A percentile compares a stretch with the other conserved stretches of the same genome.
These are phyloP conservation scores for Polia nebulosa DNA, from an alignment of 2,888 invertebrate species.

Conservation along the genomic window DNA sequence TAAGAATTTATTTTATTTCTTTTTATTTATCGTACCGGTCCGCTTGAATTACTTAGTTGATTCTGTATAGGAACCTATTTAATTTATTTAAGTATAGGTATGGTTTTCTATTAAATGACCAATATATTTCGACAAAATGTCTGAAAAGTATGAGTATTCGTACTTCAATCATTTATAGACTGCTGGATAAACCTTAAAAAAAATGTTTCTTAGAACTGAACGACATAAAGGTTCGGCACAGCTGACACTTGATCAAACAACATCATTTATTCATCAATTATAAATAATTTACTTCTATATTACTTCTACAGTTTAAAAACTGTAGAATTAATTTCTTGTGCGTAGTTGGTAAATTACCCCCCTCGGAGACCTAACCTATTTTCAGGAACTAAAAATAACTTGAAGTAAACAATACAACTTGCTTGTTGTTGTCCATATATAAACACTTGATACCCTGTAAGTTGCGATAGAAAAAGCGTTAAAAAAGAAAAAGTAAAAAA, in stretches of 20 bases:
- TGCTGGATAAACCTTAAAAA: not conserved
- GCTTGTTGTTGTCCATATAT: not conserved
- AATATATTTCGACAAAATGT: not conserved
- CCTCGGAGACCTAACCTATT: too few species aligned
- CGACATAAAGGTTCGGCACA: not conserved
- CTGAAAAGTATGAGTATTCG: not conserved
- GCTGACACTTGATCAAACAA: conserved; percentile 30
- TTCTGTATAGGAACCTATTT: not conserved
- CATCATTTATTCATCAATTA: not conserved
- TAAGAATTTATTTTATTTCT: conserved; percentile 19
- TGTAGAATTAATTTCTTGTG: not conserved
- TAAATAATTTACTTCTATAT: too few species aligned
- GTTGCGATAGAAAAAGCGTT: too few species aligned
- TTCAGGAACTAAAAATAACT: not conserved
- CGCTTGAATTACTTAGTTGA: not conserved
- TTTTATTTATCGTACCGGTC: not conserved
- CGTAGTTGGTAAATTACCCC: too few species aligned
- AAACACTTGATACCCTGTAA: too few species aligned
- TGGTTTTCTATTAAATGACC: not conserved
- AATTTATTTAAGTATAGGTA: too few species aligned
- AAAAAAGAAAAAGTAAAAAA: not conserved
- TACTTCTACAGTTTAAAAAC: too few species aligned
- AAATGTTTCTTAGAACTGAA: not conserved
- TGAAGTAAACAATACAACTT: not conserved
- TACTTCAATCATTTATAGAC: not conserved